Evolutionary conservation across 2,797 vertebrate genomes (phyloP), one percentile per base, ranked within the genome.

Genomic region (Scolopax bukidnonensis): DNA sequence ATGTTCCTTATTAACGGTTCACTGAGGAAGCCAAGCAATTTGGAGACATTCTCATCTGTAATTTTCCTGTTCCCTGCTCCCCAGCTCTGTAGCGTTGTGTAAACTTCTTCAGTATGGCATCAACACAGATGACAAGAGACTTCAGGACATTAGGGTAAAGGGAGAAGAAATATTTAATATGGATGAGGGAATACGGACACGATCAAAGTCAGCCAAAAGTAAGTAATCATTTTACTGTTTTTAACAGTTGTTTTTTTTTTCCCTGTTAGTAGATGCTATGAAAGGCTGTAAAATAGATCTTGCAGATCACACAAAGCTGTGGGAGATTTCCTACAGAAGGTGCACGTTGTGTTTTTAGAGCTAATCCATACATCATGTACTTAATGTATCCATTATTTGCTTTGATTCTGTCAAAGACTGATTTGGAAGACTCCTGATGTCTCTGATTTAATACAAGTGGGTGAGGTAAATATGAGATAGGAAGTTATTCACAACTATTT

Each of bases 41-140:
- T 1, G 9, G 69, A 45, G 45, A 25, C 23, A 10, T 63, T 70
- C 65, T 10, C 0, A 5, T 40, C 61, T 17, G 4, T 69, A 12
- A 36, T 61, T 54, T 68, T 79, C 27, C 57, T 57, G 0, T 78
- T 89, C 68, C 45, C 80, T 91, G 67, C 80, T 76, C 87, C 33
- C 64, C 97, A 99, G 99, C 96, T 99, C 99, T 41, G 99, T 99
- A 84, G 99, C 99, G 1, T 90, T 99, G 87, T 99, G 99, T 87
- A 99, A 99, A 91, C 98, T 99, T 87, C 98, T 99, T 50, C 99
- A 99, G 93, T 99, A 99, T n/a, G 98, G 99, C 63, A 99, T 99
- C 96, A 99, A 99, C 93, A 98, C 99, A 17, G 99, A 99, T 8
- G 99, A 99, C 98, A 99, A 99, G 79, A 98, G 99, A n/a, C 98